These are phyloP conservation scores for Dendrocincla tyrannina DNA, from an alignment of 2,797 vertebrate species.

Conservation along the genomic window DNA sequence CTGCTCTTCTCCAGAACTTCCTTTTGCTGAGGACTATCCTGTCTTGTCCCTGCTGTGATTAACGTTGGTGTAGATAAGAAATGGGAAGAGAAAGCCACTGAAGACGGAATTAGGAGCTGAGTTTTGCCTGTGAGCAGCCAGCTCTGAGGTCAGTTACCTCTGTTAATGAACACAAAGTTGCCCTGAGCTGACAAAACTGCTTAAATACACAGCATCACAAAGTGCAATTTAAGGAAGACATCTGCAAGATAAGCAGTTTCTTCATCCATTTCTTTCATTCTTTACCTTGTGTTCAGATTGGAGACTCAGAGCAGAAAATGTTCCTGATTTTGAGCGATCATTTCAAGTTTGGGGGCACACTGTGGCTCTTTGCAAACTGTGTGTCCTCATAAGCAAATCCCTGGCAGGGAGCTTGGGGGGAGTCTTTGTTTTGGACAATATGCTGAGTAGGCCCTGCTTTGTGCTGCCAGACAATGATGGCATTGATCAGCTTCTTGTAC, in stretches of 20 bases:
- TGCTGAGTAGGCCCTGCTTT: conserved; percentile 47
- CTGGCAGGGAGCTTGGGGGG: not conserved
- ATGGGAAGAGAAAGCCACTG: not conserved
- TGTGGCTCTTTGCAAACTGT: not conserved
- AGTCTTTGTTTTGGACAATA: conserved; percentile 41
- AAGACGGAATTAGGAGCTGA: not conserved
- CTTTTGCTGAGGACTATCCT: not conserved
- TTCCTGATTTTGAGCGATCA: not conserved
- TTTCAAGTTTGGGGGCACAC: not conserved
- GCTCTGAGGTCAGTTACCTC: not conserved
- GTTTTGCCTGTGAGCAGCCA: not conserved
- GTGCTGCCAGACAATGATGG: conserved; percentile 24
- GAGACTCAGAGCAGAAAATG: not conserved
- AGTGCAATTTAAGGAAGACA: not conserved
- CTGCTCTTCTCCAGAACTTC: not conserved
- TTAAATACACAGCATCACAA: not conserved
- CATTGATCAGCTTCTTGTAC: conserved; percentile 58
- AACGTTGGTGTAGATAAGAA: not conserved
- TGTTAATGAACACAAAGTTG: not conserved
- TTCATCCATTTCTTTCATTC: not conserved
- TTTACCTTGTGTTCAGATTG: not conserved
- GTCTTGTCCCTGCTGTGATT: not conserved
- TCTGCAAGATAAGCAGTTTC: not conserved
- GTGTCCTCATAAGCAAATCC: not conserved
- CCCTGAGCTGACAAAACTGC: not conserved